Conservation (phyloP, 2,888 invertebrate species). For the Acholoe squamosa region DNA sequence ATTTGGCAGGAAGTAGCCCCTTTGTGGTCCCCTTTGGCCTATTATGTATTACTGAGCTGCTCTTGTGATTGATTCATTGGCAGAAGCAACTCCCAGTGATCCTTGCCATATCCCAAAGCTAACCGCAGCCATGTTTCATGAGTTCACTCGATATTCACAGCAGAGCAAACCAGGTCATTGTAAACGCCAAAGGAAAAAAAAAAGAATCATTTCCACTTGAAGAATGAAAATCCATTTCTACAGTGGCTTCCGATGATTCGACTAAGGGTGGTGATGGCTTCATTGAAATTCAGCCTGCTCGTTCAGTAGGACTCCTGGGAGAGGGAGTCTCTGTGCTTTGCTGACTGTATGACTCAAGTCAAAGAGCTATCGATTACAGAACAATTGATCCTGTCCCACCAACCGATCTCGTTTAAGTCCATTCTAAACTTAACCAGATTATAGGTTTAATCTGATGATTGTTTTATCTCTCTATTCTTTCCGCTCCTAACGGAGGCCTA, state of each 20-base stretch:
- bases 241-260: too few relatives aligned
- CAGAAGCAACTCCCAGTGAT: not conserved
- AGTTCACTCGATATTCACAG: too few relatives aligned
- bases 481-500: slow-evolving; percentile 6
- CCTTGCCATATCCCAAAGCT: not conserved
- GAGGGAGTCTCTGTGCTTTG: not conserved
- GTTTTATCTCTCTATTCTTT: slow-evolving; percentile 44
- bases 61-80: not conserved
- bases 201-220: too few relatives aligned
- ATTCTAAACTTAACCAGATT: slow-evolving; percentile 27
- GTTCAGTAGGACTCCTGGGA: not conserved
- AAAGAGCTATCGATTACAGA: slow-evolving; percentile 1
- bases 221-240: too few relatives aligned
- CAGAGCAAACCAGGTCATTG: too few relatives aligned
- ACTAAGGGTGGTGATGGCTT: not conserved
- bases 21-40: not conserved
- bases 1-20: not conserved
- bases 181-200: too few relatives aligned
- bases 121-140: not conserved
- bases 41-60: slow-evolving; percentile 12
- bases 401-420: slow-evolving; percentile 39
- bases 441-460: slow-evolving; percentile 4
- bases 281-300: not conserved
- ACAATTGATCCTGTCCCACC: not conserved
- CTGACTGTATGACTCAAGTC: slow-evolving; percentile 3